Percentiles rank a stretch among this genome's conserved stretches.
phyloP scores from a whole-genome alignment of 2,888 invertebrate species.

The Harpalus rubripes region DNA sequence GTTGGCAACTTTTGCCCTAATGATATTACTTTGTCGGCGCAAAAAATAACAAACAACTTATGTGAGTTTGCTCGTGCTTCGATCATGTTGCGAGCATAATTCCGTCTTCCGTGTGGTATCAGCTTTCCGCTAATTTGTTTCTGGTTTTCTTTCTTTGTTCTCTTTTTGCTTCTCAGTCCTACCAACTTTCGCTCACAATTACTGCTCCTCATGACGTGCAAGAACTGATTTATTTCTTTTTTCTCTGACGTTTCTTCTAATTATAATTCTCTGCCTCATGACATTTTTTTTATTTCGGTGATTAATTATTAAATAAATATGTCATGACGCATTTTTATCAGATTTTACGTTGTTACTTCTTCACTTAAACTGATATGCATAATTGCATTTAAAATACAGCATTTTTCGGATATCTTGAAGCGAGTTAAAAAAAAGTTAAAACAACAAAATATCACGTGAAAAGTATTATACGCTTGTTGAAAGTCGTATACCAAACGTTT shows the following conservation, averaged over 20 bases:
- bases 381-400: no score
- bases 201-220: not conserved
- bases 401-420: no score
- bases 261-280: not conserved
- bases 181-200: conserved; percentile 1
- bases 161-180: conserved; percentile 12
- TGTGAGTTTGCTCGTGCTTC: conserved; percentile 32
- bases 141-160: conserved; percentile 47
- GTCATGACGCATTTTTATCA: no score
- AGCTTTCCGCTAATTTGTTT: conserved; percentile 60
- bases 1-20: conserved; percentile 49
- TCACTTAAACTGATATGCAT: no score
- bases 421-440: no score
- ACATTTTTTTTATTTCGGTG: not conserved
- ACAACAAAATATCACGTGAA: no score
- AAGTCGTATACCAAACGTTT: no score
- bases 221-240: not conserved
- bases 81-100: conserved; percentile 56
- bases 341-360: no score
- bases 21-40: conserved; percentile 52
- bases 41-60: conserved; percentile 58
- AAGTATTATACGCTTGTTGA: no score
- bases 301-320: not conserved
- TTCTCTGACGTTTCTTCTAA: conserved; percentile 2
- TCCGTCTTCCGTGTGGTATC: conserved; percentile 55